Conservation (phyloP, 2,113 vertebrate genomes). For the Antennarius striatus region DNA sequence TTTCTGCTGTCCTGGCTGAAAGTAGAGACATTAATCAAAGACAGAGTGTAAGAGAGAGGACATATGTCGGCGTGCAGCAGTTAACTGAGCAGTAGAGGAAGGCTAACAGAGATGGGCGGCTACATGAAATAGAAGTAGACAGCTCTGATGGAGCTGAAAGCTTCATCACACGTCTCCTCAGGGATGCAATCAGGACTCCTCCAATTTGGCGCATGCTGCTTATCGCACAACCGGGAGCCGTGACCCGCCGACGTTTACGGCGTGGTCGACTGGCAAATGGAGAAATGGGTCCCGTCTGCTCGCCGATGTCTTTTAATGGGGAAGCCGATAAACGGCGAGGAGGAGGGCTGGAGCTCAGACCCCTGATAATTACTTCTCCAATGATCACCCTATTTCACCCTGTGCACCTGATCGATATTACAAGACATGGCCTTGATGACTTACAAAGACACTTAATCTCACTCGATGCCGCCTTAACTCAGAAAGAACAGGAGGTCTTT, state of each 20-base stretch:
- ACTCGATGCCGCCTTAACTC: slow-evolving; percentile 39
- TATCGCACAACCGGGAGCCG: slow-evolving; percentile 70
- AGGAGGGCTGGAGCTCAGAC: slow-evolving; percentile 41
- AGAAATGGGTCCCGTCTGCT: slow-evolving; percentile 50
- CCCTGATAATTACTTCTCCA: slow-evolving; percentile 70
- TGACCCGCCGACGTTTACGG: slow-evolving; percentile 68
- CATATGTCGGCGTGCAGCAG: slow-evolving; percentile 8
- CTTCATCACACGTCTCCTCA: slow-evolving; percentile 60
- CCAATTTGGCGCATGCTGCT: slow-evolving; percentile 67
- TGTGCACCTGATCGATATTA: slow-evolving; percentile 65
- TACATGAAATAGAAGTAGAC: slow-evolving; percentile 38
- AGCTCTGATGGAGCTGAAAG: slow-evolving; percentile 37
- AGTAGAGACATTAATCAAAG: slow-evolving; percentile 8
- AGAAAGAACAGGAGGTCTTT: not conserved
- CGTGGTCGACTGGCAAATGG: slow-evolving; percentile 68
- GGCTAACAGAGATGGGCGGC: slow-evolving; percentile 40
- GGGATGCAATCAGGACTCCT: slow-evolving; percentile 70
- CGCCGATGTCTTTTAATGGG: slow-evolving; percentile 73
- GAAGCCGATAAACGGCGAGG: slow-evolving; percentile 58
- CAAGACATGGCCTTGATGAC: slow-evolving; percentile 56
- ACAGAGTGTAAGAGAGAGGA: not conserved
- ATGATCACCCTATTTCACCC: slow-evolving; percentile 61
- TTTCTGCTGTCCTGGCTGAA: not conserved
- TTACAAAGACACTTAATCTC: slow-evolving; percentile 62
- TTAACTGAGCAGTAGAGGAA: slow-evolving; percentile 29